Evolutionary conservation across 2,888 invertebrate genomes (phyloP), one percentile per base, ranked within the genome.

Genomic region (Drosophila trichaetosa): DNA sequence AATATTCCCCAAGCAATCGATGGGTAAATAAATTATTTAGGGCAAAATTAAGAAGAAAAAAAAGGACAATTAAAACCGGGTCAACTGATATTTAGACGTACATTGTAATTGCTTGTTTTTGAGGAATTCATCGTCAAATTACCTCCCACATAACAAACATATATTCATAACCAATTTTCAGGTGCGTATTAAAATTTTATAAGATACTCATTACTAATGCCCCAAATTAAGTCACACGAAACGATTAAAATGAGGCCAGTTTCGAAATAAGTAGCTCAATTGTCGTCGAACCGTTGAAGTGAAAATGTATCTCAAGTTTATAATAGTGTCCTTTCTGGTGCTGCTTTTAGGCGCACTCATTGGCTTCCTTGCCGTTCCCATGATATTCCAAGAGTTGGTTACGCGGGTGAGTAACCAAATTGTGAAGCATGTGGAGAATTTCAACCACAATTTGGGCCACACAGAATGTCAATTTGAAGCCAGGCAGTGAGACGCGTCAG

Each of bases 311-410:
- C 65, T 81, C 8, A 83, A 80, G 67, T 90, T 96, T 51, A 94
- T 94, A 0, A 94, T 95, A 0, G 95, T 94, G 0, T 95, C 95
- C 4, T 93, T 92, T 0, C 93, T 93, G 0, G 83, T 94, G 1
- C 94, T 95, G 10, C 58, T 95, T 0, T 94, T 96, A 64, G 96
- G 96, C 0, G 85, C 96, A 0, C 81, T 95, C 1, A 94, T 96
- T 65, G 96, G 96, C 27, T 96, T 95, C 94, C 93, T 95, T 0
- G 92, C 94, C 6, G 96, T 97, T 87, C 96, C 96, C 0, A 93
- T 94, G 48, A 90, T 96, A 57, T 92, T 97, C 34, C 95, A 95
- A 71, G 94, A 94, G 18, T 94, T 95, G 92, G 93, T 96, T 16
- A 95, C 95, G 89, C 94, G 94, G 94, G 96, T 96, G 51, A 70